Conservation (phyloP, 2,113 vertebrate genomes). For the Hyaena hyaena region DNA sequence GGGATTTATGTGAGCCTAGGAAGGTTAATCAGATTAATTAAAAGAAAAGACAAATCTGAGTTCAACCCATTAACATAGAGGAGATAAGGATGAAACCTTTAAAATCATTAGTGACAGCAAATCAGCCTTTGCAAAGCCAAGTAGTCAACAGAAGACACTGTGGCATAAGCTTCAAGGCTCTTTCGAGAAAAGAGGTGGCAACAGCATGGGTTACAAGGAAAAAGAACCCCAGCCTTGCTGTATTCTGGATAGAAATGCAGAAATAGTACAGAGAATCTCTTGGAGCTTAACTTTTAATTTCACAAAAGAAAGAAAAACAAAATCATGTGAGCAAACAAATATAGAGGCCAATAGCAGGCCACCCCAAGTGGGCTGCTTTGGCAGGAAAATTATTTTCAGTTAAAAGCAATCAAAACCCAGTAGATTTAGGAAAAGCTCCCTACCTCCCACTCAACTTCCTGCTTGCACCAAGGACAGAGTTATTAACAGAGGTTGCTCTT, state of each 20-base stretch:
- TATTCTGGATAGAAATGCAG: background rate
- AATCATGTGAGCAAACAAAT: background rate
- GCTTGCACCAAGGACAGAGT: background rate
- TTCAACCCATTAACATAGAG: conserved; percentile 28
- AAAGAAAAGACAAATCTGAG: conserved; percentile 36
- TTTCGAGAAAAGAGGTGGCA: background rate
- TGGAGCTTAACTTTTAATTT: background rate
- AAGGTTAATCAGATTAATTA: conserved; percentile 68
- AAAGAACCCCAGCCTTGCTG: background rate
- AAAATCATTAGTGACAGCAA: conserved; percentile 21
- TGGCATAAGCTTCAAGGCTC: background rate
- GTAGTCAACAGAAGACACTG: background rate
- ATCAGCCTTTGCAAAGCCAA: background rate
- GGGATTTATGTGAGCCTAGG: background rate
- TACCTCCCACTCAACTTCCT: background rate
- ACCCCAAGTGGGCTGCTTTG: background rate
- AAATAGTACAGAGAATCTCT: background rate
- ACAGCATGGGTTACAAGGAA: background rate
- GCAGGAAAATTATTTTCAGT: background rate
- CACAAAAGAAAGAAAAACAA: background rate
- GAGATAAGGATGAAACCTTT: conserved; percentile 25
- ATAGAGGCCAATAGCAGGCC: background rate
- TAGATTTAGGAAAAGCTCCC: background rate
- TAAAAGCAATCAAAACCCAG: background rate
- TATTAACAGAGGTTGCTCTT: background rate